Conservation (phyloP, 2,113 vertebrate genomes). For the Xenopus laevis region DNA sequence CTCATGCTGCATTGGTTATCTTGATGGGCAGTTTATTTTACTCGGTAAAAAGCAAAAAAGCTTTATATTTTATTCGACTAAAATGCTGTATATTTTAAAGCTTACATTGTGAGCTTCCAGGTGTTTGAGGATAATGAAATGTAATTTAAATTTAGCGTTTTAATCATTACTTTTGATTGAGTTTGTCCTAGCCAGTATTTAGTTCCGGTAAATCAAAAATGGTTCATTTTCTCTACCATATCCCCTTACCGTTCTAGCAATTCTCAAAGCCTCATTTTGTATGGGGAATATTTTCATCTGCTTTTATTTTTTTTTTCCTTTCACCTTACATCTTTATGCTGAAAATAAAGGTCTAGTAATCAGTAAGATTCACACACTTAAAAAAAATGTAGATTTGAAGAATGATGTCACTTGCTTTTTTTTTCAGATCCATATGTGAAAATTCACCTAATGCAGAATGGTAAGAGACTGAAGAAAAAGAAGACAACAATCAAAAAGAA, state of each 20-base stretch:
- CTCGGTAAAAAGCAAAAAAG: neutral
- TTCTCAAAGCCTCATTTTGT: neutral
- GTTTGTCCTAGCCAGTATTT: conserved; percentile 6
- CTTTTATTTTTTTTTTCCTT: neutral
- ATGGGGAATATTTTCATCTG: neutral
- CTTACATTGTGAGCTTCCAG: conserved; percentile 7
- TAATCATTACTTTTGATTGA: conserved; percentile 26
- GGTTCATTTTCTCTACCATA: neutral
- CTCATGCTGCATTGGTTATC: conserved; percentile 26
- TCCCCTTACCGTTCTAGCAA: neutral
- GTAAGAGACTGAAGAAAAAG: conserved; percentile 98
- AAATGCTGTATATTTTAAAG: neutral
- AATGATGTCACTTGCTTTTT: neutral
- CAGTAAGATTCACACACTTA: no score
- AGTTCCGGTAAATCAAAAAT: neutral
- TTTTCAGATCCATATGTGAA: conserved; percentile 93
- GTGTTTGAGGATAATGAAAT: conserved; percentile 21
- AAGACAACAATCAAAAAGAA: conserved; percentile 99
- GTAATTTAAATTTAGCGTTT: conserved; percentile 14
- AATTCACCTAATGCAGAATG: conserved; percentile 98
- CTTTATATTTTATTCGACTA: conserved; percentile 7
- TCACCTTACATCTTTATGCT: no score
- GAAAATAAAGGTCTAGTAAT: no score
- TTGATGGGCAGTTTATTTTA: conserved; percentile 21
- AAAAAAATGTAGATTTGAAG: neutral